Base-by-base conservation (phyloP, 2,888 invertebrate genomes). In the Amblyjoppa fuscipennis region DNA sequence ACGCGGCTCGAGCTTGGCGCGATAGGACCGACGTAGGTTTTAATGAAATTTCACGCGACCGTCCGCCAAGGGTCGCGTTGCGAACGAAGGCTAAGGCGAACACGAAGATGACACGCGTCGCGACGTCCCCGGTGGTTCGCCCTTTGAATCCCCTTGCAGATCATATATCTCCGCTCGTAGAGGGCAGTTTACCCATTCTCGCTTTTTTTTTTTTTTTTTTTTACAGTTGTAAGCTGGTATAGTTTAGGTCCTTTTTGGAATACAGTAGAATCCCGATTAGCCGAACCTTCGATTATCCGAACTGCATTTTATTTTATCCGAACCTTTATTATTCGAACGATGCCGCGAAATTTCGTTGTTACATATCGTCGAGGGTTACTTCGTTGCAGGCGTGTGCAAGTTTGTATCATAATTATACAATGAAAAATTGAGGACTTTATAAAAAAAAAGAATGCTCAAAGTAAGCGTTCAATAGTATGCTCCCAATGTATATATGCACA, bases 21-120 rank as follows among this genome's bases (percentile, higher is more conserved):
- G 88, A 90, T 87, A 87, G 85, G 85, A 87, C 88, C 87, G 88
- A 89, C 87, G 89, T 85, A 82, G 89, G 86, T 90, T 90, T 91
- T 90, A 91, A 91, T 91, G 89, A 89, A 88, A 92, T 92, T 91
- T 90, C 80, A 89, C 88, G 88, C 83, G 73, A 64, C 38, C 59
- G 78, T 13, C 64, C 34, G 61, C 82, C 61, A 71, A 83, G 71
- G 80, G 64, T 75, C 45, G 38, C 41, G 38, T 41, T 45, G 64
- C 2, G 64, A 61, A 59, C 45, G 45, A 45, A 61, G 61, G 45
- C 61, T 28, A 31, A 45, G 74, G 41, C 51, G 38, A 45, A 45
- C 31, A 74, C 45, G 45, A 64, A 61, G 61, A 74, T 25, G 64
- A 34, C 64, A 34, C 31, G 61, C 28, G 59, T 38, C 5, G 64